These are phyloP conservation scores for Coptodon bakossiorum DNA, from an alignment of 2,113 vertebrate species.

Conservation along the genomic window DNA sequence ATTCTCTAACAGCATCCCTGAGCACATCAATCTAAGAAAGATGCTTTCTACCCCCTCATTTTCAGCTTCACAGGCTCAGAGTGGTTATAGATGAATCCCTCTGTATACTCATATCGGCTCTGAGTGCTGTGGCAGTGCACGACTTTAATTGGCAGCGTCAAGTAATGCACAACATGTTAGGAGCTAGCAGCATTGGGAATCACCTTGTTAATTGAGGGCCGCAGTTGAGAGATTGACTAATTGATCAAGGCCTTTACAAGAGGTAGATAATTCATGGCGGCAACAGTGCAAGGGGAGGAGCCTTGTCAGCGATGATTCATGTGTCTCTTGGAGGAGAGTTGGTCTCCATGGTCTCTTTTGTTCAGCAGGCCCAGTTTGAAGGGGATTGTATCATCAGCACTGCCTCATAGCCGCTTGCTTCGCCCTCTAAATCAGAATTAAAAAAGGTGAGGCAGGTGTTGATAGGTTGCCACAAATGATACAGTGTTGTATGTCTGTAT, in stretches of 20 bases:
- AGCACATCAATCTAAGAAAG: slow-evolving; percentile 56
- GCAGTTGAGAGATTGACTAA: slow-evolving; percentile 71
- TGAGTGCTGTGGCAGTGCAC: background rate
- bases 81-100: slow-evolving; percentile 50
- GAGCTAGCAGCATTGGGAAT: slow-evolving; percentile 54
- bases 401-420: slow-evolving; percentile 23
- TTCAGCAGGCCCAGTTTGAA: slow-evolving; percentile 36
- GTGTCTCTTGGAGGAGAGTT: slow-evolving; percentile 45
- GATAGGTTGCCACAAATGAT: slow-evolving; percentile 72
- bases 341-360: slow-evolving; percentile 64
- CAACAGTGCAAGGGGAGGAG: slow-evolving; percentile 47
- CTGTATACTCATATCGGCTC: slow-evolving; percentile 30
- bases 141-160: slow-evolving; percentile 57
- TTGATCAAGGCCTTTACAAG: slow-evolving; percentile 68
- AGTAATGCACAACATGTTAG: slow-evolving; percentile 51
- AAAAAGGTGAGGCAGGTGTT: slow-evolving; percentile 59
- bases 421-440: slow-evolving; percentile 66
- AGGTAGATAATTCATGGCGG: slow-evolving; percentile 60
- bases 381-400: slow-evolving; percentile 50
- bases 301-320: slow-evolving; percentile 70
- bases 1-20: slow-evolving; percentile 64
- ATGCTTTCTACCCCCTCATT: slow-evolving; percentile 48
- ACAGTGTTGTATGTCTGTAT: slow-evolving; percentile 58
- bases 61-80: slow-evolving; percentile 38
- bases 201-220: slow-evolving; percentile 65